phyloP scores from a whole-genome alignment of 2,113 vertebrate genomes.

The Oreocharis arfaki region DNA sequence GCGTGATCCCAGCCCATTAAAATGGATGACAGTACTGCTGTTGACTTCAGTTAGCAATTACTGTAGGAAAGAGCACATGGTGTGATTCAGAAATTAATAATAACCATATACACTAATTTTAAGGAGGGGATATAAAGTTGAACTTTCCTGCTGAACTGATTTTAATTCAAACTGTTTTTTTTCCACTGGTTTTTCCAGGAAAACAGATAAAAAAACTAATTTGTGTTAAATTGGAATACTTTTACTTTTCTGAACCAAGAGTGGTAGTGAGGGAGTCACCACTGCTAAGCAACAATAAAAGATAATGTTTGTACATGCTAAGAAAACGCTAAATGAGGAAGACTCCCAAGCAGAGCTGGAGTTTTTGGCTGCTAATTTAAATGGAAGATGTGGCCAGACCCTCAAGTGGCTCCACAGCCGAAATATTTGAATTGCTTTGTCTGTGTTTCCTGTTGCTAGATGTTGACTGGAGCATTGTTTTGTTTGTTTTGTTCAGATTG shows the following conservation, averaged over 20 bases:
- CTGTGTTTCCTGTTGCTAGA: background rate
- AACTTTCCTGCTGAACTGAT: background rate
- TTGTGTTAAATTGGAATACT: background rate
- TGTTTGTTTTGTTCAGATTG: background rate
- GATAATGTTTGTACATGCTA: background rate
- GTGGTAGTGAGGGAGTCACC: background rate
- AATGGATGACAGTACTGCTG: slow-evolving; percentile 47
- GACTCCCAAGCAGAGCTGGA: background rate
- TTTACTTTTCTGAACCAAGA: background rate
- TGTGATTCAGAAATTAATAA: slow-evolving; percentile 55
- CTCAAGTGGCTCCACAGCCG: background rate
- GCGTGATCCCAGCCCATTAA: slow-evolving; percentile 54
- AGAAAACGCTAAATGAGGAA: background rate
- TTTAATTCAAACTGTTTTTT: background rate
- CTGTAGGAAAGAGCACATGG: slow-evolving; percentile 29
- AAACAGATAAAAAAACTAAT: background rate
- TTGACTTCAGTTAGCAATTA: slow-evolving; percentile 45
- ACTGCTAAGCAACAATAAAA: background rate
- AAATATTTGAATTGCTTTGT: background rate
- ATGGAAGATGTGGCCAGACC: background rate
- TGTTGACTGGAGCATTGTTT: background rate
- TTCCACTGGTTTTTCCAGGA: background rate
- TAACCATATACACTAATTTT: slow-evolving; percentile 24
- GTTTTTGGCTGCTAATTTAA: background rate
- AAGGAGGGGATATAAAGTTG: background rate